Conservation (phyloP, 2,797 vertebrate genomes). For the Melanotaenia parkinsoni region DNA sequence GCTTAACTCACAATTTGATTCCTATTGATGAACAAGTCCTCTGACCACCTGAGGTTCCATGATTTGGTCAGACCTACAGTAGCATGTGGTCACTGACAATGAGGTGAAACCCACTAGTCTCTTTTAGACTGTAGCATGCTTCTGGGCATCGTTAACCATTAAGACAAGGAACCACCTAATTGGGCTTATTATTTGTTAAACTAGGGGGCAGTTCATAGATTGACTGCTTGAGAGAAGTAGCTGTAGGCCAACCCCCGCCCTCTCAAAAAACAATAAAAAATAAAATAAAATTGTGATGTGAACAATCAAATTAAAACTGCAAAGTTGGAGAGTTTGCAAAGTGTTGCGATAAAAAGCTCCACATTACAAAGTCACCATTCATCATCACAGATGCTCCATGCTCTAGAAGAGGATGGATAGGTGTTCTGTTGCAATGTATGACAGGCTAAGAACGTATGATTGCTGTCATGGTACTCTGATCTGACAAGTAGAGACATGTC, state of each 20-base stretch:
- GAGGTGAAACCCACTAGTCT: conserved; percentile 45
- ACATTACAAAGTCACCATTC: background rate
- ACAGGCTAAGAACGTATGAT: background rate
- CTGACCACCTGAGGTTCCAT: background rate
- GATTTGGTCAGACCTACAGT: conserved; percentile 16
- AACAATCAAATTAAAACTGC: no score
- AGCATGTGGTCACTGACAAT: conserved; percentile 42
- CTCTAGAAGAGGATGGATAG: background rate
- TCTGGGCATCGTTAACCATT: conserved; percentile 32
- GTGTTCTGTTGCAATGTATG: background rate
- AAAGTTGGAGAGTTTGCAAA: background rate
- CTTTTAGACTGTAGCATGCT: conserved; percentile 37
- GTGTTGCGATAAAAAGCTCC: background rate
- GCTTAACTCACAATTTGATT: background rate
- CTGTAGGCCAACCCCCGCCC: no score
- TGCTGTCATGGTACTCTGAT: background rate
- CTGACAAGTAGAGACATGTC: background rate
- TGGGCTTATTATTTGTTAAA: conserved; percentile 70
- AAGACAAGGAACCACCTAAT: conserved; percentile 64
- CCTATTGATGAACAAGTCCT: background rate
- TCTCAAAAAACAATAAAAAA: no score
- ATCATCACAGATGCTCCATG: background rate
- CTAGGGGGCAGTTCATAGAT: conserved; percentile 67
- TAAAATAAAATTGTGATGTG: no score
- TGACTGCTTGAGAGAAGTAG: background rate